Evolutionary conservation across 2,888 invertebrate genomes (phyloP).

Genomic region (Aphidoletes aphidimyza): DNA sequence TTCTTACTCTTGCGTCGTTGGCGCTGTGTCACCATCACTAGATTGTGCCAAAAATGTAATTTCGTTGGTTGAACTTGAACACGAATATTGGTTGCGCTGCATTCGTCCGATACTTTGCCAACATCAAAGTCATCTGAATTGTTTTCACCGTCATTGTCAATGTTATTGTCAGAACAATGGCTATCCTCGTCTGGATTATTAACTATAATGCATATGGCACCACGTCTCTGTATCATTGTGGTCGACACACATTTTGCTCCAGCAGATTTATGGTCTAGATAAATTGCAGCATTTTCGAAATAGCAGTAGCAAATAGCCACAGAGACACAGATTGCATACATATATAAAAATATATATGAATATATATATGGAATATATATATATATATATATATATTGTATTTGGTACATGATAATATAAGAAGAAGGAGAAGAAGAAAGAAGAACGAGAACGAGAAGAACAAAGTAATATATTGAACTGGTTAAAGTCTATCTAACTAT

Average conservation of each 20-base stretch:
- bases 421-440: neutral
- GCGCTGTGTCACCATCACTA: neutral
- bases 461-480: conserved; percentile 32
- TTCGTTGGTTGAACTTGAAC: conserved; percentile 43
- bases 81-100: neutral
- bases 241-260: conserved; percentile 38
- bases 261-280: conserved; percentile 30
- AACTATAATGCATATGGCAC: conserved; percentile 65
- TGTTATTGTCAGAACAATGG: conserved; percentile 34
- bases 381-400: no score
- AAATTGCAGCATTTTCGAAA: neutral
- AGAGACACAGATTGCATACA: neutral
- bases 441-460: neutral
- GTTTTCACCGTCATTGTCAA: conserved; percentile 9
- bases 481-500: neutral
- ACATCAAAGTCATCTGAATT: conserved; percentile 51
- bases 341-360: no score
- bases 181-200: conserved; percentile 63
- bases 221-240: conserved; percentile 61
- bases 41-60: conserved; percentile 43
- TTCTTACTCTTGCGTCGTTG: neutral
- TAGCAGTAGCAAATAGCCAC: neutral
- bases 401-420: no score
- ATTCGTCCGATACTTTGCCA: conserved; percentile 16
- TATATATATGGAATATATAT: no score